These are phyloP conservation scores for Macropus fuliginosus DNA, from an alignment of 2,797 vertebrate genomes.

Conservation along the genomic window DNA sequence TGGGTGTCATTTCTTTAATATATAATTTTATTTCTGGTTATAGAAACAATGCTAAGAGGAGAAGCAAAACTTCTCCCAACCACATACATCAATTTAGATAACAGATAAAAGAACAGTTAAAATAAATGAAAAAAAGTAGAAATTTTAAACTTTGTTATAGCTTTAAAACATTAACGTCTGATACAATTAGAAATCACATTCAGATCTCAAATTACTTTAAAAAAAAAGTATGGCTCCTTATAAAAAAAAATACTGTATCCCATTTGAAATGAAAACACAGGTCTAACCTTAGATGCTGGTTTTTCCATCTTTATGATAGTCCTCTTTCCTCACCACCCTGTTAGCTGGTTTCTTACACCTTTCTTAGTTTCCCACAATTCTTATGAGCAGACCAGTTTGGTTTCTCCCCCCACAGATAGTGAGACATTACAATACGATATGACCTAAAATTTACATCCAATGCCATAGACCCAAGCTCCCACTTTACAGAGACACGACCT, in stretches of 20 bases:
- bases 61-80: constrained; percentile 84
- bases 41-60: constrained; percentile 87
- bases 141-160: constrained; percentile 87
- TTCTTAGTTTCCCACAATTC: not conserved
- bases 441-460: constrained; percentile 14
- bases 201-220: constrained; percentile 83
- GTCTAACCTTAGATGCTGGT: not conserved
- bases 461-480: constrained; percentile 25
- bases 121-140: constrained; percentile 84
- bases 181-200: constrained; percentile 88
- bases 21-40: constrained; percentile 89
- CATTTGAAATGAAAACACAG: constrained; percentile 77
- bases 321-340: not conserved
- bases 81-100: constrained; percentile 85
- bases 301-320: not conserved
- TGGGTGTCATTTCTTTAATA: constrained; percentile 82
- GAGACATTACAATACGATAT: fast-evolving
- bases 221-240: constrained; percentile 85
- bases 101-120: constrained; percentile 86
- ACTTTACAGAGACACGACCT: constrained; percentile 70
- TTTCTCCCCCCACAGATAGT: constrained; percentile 28
- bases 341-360: not conserved
- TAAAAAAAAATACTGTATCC: constrained; percentile 84
- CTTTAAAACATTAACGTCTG: constrained; percentile 87
- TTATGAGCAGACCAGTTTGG: not conserved